A percentile compares a stretch with the other conserved stretches of the same genome.
phyloP scores from a whole-genome alignment of 2,113 vertebrate species.

The Eptesicus fuscus region DNA sequence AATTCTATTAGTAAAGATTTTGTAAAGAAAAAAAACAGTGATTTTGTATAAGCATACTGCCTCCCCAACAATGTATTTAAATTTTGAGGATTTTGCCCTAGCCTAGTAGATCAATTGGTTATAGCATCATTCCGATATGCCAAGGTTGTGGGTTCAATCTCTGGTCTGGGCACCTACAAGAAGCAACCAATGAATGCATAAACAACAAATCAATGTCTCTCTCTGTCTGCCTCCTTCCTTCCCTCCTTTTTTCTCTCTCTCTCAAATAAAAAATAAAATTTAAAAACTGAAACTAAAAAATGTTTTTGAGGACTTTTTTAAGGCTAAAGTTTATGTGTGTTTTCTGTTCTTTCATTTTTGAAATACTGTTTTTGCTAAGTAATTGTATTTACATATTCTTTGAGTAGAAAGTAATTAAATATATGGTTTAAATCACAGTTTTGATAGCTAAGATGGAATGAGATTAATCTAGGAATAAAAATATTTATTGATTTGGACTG shows the following conservation, averaged over 20 bases:
- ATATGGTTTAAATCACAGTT: neutral
- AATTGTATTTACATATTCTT: neutral
- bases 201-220: neutral
- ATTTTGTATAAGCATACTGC: neutral
- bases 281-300: neutral
- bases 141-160: neutral
- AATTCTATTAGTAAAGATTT: conserved; percentile 6
- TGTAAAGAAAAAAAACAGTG: neutral
- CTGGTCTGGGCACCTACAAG: neutral
- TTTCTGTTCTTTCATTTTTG: conserved; percentile 10
- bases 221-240: neutral
- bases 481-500: neutral
- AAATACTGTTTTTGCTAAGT: conserved; percentile 18
- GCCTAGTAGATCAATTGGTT: neutral
- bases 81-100: neutral
- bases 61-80: neutral
- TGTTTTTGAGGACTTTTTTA: neutral
- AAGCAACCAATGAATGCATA: neutral
- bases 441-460: neutral
- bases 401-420: conserved; percentile 10
- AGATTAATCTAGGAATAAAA: neutral
- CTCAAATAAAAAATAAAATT: neutral
- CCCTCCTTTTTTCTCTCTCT: too few species aligned
- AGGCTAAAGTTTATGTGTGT: neutral
- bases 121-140: neutral